Base-by-base conservation (phyloP, 2,113 vertebrate genomes). In the Promerops cafer region DNA sequence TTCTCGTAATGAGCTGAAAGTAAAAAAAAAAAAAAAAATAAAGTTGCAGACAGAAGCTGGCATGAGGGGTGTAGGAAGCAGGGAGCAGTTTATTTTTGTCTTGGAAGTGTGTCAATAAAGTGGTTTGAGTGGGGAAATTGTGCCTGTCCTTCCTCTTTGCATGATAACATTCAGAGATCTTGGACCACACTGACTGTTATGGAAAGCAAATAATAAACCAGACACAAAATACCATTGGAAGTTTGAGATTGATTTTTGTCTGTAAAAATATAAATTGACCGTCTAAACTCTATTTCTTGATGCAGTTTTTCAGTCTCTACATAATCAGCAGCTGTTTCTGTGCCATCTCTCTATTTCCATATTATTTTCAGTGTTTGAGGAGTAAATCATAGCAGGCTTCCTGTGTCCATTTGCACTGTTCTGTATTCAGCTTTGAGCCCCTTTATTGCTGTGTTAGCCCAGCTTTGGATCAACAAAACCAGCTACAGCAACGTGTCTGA, bases 111-210 rank as follows among this genome's bases (percentile, higher is more conserved):
- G 76, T 78, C 50, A 61, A 7, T 81, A 31, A 81, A 53, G 53
- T 90, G 76, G 77, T n/a, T 87, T 71, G 72, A 83, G 49, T 72
- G 91, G 60, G 81, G 83, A 77, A 72, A 76, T 91, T 81, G 86
- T 90, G 83, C 83, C 52, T 81, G 71, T 78, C 72, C 71, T 93
- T 81, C 83, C 76, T 86, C 68, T 92, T 96, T 83, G 64, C 86
- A 77, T 77, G 86, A 42, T 81, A 70, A 52, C 1, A 1, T 77
- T 85, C 59, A 64, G 80, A 87, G 85, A 66, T 54, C 30, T 86
- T 83, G 68, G 72, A 78, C 60, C 11, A 9, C 39, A 8, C 14
- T 86, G 78, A 71, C 61, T 95, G 82, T 83, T 94, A 63, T 0
- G 27, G 68, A 13, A 44, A 64, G 47, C 47, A 63, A 83, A 66